These are phyloP conservation scores for Blastomussa wellsi DNA, from an alignment of 92 coral and sea anemone species.

Conservation along the genomic window DNA sequence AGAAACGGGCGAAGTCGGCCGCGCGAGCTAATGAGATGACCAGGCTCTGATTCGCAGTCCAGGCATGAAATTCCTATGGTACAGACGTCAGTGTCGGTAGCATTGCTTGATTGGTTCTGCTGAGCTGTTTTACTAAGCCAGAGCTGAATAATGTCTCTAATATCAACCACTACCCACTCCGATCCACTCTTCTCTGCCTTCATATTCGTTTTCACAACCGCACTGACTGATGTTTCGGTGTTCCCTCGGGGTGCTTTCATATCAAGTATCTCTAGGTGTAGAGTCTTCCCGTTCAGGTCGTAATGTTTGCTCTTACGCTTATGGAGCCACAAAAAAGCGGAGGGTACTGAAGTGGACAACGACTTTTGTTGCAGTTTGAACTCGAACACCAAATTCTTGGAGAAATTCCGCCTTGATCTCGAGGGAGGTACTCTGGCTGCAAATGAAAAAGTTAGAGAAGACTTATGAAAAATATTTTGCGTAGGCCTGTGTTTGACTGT, in stretches of 20 bases:
- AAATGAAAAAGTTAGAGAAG: conserved; percentile 4
- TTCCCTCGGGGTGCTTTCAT: background rate
- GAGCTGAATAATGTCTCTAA: conserved; percentile 24
- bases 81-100: conserved; percentile 9
- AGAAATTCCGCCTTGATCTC: conserved; percentile 14
- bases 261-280: conserved; percentile 5
- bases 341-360: conserved; percentile 22
- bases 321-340: conserved; percentile 64
- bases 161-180: conserved; percentile 20
- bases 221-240: background rate
- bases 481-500: background rate
- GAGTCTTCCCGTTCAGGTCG: conserved; percentile 28
- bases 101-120: conserved; percentile 24
- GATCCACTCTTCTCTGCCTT: conserved; percentile 29
- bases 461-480: background rate
- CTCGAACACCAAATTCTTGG: conserved; percentile 50
- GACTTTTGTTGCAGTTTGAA: conserved; percentile 54
- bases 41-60: conserved; percentile 41
- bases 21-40: conserved; percentile 43
- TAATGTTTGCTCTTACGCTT: conserved; percentile 16
- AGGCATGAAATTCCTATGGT: conserved; percentile 55
- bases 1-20: conserved; percentile 66
- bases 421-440: conserved; percentile 40
- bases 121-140: conserved; percentile 50
- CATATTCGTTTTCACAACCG: background rate